A percentile compares a stretch with the other conserved stretches of the same genome.
Evolutionary conservation across 2,888 invertebrate genomes (phyloP).

Genomic region (Chouioia cunea): DNA sequence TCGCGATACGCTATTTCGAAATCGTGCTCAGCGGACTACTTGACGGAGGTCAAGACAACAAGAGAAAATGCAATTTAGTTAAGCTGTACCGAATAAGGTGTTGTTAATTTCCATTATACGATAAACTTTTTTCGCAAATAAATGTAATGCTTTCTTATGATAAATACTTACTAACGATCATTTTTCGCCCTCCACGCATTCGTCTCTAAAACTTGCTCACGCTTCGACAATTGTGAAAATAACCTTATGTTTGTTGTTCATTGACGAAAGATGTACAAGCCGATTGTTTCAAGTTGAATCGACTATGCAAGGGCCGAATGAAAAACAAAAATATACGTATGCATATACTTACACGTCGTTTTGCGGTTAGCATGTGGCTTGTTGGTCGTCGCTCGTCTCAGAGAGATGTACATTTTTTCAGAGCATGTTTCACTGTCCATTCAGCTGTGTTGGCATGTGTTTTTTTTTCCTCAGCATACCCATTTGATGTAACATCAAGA

Average conservation of each 20-base stretch:
- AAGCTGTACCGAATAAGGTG: conserved; percentile 26
- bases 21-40: conserved; percentile 21
- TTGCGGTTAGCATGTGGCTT: conserved; percentile 51
- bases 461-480: conserved; percentile 37
- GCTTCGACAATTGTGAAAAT: conserved; percentile 13
- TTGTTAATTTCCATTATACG: conserved; percentile 47
- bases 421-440: conserved; percentile 52
- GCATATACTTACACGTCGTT: conserved; percentile 32
- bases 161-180: conserved; percentile 62
- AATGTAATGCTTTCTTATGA: conserved; percentile 65
- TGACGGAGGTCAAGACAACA: conserved; percentile 11
- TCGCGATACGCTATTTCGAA: conserved; percentile 11
- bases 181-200: conserved; percentile 53
- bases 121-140: conserved; percentile 61
- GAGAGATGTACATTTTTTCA: conserved; percentile 47
- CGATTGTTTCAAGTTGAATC: neutral
- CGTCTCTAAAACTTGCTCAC: conserved; percentile 39
- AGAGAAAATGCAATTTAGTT: conserved; percentile 17
- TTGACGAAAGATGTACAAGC: conserved; percentile 16
- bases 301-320: neutral
- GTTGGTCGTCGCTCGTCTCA: conserved; percentile 47
- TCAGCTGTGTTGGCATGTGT: conserved; percentile 49
- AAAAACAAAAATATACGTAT: conserved; percentile 18
- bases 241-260: conserved; percentile 18
- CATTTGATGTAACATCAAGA: conserved; percentile 26